Base-by-base conservation (phyloP, 2,797 vertebrate species). In the Micromesistius poutassou region DNA sequence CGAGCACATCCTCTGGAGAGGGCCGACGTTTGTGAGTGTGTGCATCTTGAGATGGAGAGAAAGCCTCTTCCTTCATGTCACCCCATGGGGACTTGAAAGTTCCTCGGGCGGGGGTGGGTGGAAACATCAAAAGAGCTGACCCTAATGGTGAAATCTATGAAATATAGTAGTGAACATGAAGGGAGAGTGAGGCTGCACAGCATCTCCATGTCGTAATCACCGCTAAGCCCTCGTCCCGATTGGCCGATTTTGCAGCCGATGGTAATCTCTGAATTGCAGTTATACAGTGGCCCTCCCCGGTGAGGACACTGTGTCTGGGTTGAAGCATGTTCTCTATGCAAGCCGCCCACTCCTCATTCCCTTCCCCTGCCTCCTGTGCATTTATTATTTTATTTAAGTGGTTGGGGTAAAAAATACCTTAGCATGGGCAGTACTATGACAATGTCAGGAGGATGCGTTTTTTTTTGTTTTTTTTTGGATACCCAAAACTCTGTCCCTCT, bases 41-140 rank as follows among this genome's bases (percentile, higher is more conserved):
- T 78, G 83, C 42, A 74, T 89, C 89, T 89, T 87, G 83, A 86
- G 76, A 14, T 84, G 82, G 88, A 82, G 72, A 83, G 86, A 81
- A 86, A 81, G 82, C n/a, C 66, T 88, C 89, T 91, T 90, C 88
- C 89, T 85, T 76, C 13, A 72, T 83, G 86, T 83, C 83, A 81
- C 87, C 89, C 84, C 16, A 76, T 22, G 19, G 16, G 46, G 46
- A 55, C 46, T 13, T 16, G 42, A 74, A 74, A 91, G 82, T 81
- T 91, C 86, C 88, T 85, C 81, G 0, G 76, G 88, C 79, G 78
- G 89, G 88, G 88, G 87, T 38, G 46, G 19, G 16, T 16, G 14
- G 3, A n/a, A 55, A 76, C 83, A 82, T 85, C 84, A 81, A 74
- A 75, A 77, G 75, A 74, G 5, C 71, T 87, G 89, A 87, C 83